Base-by-base conservation (phyloP, 2,888 invertebrate genomes). In the Onthophagus sagittarius region DNA sequence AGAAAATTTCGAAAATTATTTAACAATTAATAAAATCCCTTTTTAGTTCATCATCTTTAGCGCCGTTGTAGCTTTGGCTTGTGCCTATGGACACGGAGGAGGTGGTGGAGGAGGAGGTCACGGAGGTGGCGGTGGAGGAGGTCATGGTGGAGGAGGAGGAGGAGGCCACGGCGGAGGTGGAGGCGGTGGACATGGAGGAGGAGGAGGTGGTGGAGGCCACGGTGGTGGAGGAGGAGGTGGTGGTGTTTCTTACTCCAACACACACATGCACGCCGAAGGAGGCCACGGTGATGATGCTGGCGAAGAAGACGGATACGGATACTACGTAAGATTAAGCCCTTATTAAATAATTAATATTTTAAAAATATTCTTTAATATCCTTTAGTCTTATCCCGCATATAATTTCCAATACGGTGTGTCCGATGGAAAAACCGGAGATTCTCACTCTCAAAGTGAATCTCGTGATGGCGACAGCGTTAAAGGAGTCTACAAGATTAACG, bases 41-140 rank as follows among this genome's bases (percentile, higher is more conserved):
- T 53, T 65, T n/a, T 13, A 73, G 73, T 33, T 73, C 62, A 33
- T 70, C 15, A 33, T 73, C 39, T 64, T 73, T 64, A 70, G 73
- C 73, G 71, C 73, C 71, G 70, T 73, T 62, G 73, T 73, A 73
- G 73, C 73, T 39, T 73, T 73, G 70, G 70, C 73, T 70, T 13
- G 15, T 13, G 73, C 70, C 64, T 70, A 70, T 73, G 74, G 73
- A 73, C 73, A 73, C 70, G 73, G 73, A 11, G 73, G 73, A n/a
- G 33, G 69, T 63, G 74, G 74, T 67, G 71, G 63, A n/a, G 70
- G 70, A 11, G 70, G 70, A 6, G 9, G 11, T 53, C 9, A 11
- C 11, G 70, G 70, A 32, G 39, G 53, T 70, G 62, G 71, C 67
- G 74, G 71, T 63, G 69, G 69, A 14, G 71, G 71, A 23, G 72